These are phyloP conservation scores for Cantharis nigra DNA, from an alignment of 2,888 invertebrate species.

Conservation along the genomic window DNA sequence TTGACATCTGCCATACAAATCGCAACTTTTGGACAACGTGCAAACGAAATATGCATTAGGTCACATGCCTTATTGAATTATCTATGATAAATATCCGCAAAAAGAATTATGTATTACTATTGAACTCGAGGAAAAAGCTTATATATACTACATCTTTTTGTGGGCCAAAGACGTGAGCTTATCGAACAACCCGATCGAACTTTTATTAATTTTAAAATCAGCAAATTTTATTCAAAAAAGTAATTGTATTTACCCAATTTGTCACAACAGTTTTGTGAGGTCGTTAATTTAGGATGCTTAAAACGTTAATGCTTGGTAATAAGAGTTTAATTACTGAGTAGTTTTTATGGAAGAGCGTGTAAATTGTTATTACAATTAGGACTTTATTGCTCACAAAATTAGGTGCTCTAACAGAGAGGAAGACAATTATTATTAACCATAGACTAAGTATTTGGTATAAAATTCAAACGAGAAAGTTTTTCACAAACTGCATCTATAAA, in stretches of 20 bases:
- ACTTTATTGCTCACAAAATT: background rate
- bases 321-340: background rate
- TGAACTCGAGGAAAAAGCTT: background rate
- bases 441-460: background rate
- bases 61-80: slow-evolving; percentile 27
- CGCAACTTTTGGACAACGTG: slow-evolving; percentile 27
- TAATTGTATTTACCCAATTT: background rate
- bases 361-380: background rate
- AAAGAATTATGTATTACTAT: slow-evolving; percentile 2
- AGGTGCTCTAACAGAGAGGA: background rate
- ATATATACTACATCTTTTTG: background rate
- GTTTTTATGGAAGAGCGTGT: background rate
- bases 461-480: background rate
- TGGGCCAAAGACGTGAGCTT: background rate
- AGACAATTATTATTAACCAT: background rate
- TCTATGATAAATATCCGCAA: slow-evolving; percentile 22
- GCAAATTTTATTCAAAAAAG: background rate
- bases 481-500: background rate
- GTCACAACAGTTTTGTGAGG: background rate
- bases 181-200: background rate
- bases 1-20: slow-evolving; percentile 33
- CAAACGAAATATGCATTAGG: slow-evolving; percentile 23
- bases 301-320: background rate
- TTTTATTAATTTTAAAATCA: background rate
- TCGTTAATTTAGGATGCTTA: background rate